Conservation (phyloP, 2,888 invertebrate species). For the Diadromus collaris region DNA sequence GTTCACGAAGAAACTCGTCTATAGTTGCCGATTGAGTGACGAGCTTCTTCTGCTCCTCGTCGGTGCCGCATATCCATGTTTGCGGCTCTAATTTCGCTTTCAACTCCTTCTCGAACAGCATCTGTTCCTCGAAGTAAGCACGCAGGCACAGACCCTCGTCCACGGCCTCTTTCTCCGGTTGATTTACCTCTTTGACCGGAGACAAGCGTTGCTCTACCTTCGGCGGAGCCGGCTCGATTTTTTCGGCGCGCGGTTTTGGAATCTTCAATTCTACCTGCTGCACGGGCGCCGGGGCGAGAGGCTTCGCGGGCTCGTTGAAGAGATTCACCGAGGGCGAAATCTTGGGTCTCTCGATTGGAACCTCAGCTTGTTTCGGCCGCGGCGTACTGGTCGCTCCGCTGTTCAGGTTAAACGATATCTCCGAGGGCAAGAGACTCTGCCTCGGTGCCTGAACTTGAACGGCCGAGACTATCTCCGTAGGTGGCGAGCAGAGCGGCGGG, state of each 20-base stretch:
- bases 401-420: slow-evolving; percentile 70
- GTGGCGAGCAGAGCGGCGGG: slow-evolving; percentile 84
- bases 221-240: slow-evolving; percentile 49
- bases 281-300: slow-evolving; percentile 1
- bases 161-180: slow-evolving; percentile 65
- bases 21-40: slow-evolving; percentile 81
- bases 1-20: slow-evolving; percentile 84
- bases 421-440: slow-evolving; percentile 62
- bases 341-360: slow-evolving; percentile 49
- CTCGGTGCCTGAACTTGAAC: slow-evolving; percentile 59
- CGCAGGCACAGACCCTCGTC: slow-evolving; percentile 72
- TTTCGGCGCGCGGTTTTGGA: slow-evolving; percentile 52
- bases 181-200: slow-evolving; percentile 63
- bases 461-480: slow-evolving; percentile 75
- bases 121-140: slow-evolving; percentile 74
- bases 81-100: slow-evolving; percentile 68
- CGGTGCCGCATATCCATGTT: slow-evolving; percentile 81
- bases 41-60: slow-evolving; percentile 82
- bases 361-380: slow-evolving; percentile 65
- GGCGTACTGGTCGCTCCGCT: slow-evolving; percentile 73
- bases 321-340: slow-evolving; percentile 49
- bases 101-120: slow-evolving; percentile 76
- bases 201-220: slow-evolving; percentile 51
- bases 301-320: slow-evolving; percentile 51
- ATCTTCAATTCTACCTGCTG: slow-evolving; percentile 57